These are phyloP conservation scores for Oenanthe melanoleuca DNA, from an alignment of 2,113 vertebrate genomes.

Conservation along the genomic window DNA sequence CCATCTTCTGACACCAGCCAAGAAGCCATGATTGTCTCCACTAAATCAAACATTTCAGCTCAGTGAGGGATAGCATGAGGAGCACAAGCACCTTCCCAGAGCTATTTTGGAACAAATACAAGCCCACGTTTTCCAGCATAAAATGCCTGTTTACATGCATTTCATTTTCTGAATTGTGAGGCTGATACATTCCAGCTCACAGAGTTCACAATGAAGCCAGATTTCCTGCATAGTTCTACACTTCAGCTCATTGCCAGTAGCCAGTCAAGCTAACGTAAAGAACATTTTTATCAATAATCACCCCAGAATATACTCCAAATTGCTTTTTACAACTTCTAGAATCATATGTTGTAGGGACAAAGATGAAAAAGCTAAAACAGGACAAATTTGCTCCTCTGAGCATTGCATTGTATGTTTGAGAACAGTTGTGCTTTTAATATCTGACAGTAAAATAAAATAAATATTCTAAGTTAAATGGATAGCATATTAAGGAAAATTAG, in stretches of 20 bases:
- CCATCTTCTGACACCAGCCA: neutral
- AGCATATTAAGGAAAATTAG: neutral
- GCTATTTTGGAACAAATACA: neutral
- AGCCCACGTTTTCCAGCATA: neutral
- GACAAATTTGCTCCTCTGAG: neutral
- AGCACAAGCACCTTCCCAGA: neutral
- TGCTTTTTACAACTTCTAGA: neutral
- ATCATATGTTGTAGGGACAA: neutral
- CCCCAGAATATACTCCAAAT: neutral
- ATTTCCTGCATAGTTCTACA: neutral
- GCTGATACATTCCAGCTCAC: neutral
- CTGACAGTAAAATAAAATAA: neutral
- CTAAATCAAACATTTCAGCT: neutral
- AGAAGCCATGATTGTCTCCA: neutral
- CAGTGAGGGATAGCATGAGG: neutral
- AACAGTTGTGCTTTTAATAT: neutral
- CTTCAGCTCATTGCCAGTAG: neutral
- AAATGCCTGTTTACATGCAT: neutral
- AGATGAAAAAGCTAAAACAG: neutral
- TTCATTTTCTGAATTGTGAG: neutral
- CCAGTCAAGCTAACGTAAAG: neutral
- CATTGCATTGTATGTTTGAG: no score
- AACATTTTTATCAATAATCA: neutral
- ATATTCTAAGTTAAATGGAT: neutral
- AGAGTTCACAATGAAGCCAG: neutral